Evolutionary conservation across 30 jellyfish, hydroid and myxozoan species (phyloP), one percentile per base, ranked within the genome.

Genomic region (Calvadosia cruxmelitensis): DNA sequence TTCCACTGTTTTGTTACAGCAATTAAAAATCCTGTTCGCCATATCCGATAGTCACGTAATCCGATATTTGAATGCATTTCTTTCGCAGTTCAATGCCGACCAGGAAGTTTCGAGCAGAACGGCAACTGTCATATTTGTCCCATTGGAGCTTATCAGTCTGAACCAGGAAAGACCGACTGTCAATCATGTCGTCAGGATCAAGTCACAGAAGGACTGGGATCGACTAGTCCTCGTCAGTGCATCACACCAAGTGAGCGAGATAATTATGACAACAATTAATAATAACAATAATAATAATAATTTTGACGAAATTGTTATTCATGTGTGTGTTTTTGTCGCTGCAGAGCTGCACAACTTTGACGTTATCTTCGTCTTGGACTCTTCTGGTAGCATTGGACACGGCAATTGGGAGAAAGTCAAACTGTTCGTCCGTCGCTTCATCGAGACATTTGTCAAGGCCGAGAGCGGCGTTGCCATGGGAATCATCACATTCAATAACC

Each of bases 331-430:
- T 1, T 16, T 73, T 62, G 20, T 30, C 2, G 3, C 29, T 12
- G 0, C 66, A 77, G 89, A 63, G 48, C 64, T 78, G 12, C n/a
- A 49, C 3, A 31, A 20, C 3, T 31, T 78, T 2, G 92, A 78
- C 31, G 57, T 78, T 27, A 34, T 78, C 0, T 69, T 78, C 70
- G 68, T 50, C 2, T 34, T 78, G 78, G 92, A 78, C 71, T 31
- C 92, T 28, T 78, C 92, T 27, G 35, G 83, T 31, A 78, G 92
- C 82, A 71, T 78, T 31, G 78, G 92, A n/a, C 52, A 52, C 16
- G 3, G 34, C 29, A 78, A 78, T 62, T 78, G 92, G 92, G 51
- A 26, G 29, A 78, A 78, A 64, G 78, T 71, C 52, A 70, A 69
- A 33, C 1, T 1, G 27, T 78, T 78, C 67, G 74, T 78, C 33